Conservation (phyloP, 2,888 invertebrate species). For the Hypsopygia costalis region DNA sequence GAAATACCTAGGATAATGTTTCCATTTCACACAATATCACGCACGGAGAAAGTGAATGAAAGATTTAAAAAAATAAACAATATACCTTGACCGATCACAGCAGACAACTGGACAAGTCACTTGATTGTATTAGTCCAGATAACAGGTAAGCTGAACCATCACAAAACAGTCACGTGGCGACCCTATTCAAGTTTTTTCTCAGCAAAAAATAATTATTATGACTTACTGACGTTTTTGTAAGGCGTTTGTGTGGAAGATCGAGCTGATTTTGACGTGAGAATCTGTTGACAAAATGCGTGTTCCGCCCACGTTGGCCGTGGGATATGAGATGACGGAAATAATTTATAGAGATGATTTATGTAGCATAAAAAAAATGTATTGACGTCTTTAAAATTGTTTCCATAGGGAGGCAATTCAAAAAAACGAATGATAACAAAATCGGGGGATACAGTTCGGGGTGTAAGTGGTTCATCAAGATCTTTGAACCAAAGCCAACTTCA, state of each 20-base stretch:
- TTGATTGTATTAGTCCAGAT: constrained; percentile 19
- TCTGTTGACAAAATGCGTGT: constrained; percentile 5
- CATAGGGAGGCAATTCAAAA: no score
- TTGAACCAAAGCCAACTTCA: no score
- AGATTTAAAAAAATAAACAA: constrained; percentile 9
- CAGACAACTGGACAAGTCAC: constrained; percentile 20
- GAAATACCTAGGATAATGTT: no score
- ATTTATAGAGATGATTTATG: no score
- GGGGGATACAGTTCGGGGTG: no score
- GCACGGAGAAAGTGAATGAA: constrained; percentile 5
- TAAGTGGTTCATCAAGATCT: no score
- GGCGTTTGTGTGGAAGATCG: constrained; percentile 45
- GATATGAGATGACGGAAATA: background rate
- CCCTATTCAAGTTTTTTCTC: constrained; percentile 14
- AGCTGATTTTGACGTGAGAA: constrained; percentile 63
- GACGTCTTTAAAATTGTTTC: no score
- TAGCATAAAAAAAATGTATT: no score
- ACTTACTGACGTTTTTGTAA: constrained; percentile 24
- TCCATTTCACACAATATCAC: background rate
- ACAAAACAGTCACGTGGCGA: constrained; percentile 47
- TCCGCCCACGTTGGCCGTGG: background rate
- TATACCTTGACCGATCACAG: constrained; percentile 15
- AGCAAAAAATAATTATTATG: constrained; percentile 19
- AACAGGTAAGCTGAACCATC: constrained; percentile 37
- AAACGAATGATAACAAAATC: no score